Base-by-base conservation (phyloP, 2,797 vertebrate species). In the Intellagama lesueurii region DNA sequence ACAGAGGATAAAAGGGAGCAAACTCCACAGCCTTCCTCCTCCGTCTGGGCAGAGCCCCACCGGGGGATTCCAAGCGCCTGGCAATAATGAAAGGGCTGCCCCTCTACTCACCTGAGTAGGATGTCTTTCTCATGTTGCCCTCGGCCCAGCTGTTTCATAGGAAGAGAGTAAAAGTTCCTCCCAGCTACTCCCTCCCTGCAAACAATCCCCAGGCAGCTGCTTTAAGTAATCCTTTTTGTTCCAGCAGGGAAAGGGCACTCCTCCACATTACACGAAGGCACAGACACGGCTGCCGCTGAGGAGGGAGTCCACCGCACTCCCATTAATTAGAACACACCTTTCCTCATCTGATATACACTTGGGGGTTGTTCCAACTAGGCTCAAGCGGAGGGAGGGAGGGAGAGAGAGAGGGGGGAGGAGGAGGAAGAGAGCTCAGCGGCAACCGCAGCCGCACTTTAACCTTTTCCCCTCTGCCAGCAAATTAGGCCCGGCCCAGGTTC, bases 71-170 rank as follows among this genome's bases (percentile, higher is more conserved):
- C 1, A 16, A 19, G 26, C 78, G 22, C 8, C 87, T 16, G 7
- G 52, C 32, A 80, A 81, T 80, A 80, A 85, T 80, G 60, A 64
- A 64, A 64, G 60, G 60, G 1, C 0, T 47, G 28, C 32, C 7
- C 0, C 1, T 69, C 70, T 24, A 91, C 95, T 96, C 94, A 96
- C 96, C 96, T 94, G 95, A 94, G 3, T 94, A 93, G 0, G 90
- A 93, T 47, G 95, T 92, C 88, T 95, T 96, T 92, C 87, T 96
- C 96, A 96, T 96, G 93, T 91, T 91, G 95, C 7, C 81, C 40
- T 2, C 64, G 30, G 14, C 1, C 2, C 73, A 75, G 94, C 80
- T 68, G 91, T 16, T 91, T 14, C 96, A 96, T 95, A 91, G 87
- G 92, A 91, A 88, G 89, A 3, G 89, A 91, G 72, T 69, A 26